Evolutionary conservation across 1,140 invertebrate species (phyloP), one percentile per base, ranked within the genome.

Genomic region (Pectinophora gossypiella): DNA sequence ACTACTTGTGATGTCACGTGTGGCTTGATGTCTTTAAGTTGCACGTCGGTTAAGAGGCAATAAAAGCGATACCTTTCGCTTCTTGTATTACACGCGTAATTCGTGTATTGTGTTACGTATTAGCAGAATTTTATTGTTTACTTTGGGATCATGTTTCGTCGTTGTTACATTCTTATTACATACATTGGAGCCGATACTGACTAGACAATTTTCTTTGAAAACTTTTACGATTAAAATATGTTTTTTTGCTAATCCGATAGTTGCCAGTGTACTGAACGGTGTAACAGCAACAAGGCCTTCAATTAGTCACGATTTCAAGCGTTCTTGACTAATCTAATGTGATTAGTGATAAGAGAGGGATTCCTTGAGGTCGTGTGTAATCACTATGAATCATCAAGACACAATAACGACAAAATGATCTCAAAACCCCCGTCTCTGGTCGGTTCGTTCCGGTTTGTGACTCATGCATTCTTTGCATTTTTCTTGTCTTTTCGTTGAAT

Each of bases 331-430:
- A 32, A 40, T 40, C 16, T 1, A 40, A 40, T 40, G 7, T 15
- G 36, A 40, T 40, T 40, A 40, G 36, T 18, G 36, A 40, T 40
- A 40, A 16, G 49, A 60, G 54, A 60, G 56, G 61, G 59, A 51
- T 59, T 64, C 61, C 58, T 56, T 54, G 57, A 66, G 63, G 54
- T 66, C 56, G 18, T 20, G 20, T 44, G 42, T 20, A 21, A 21
- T 27, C 6, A 21, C 21, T 19, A 54, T 68, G 64, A 68, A 32
- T 68, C 64, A 40, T 40, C 1, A n/a, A 3, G n/a, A n/a, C n/a
- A 66, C 9, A n/a, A 36, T 45, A 55, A 55, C 59, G 54, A 54
- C 47, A 38, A 47, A 58, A 50, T 40, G 60, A 62, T 60, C 56
- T 64, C 45, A 49, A 59, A 18, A 16, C 16, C 36, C 5, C n/a